These are phyloP conservation scores for Chinchilla lanigera DNA, from an alignment of 2,113 vertebrate species.

Conservation along the genomic window DNA sequence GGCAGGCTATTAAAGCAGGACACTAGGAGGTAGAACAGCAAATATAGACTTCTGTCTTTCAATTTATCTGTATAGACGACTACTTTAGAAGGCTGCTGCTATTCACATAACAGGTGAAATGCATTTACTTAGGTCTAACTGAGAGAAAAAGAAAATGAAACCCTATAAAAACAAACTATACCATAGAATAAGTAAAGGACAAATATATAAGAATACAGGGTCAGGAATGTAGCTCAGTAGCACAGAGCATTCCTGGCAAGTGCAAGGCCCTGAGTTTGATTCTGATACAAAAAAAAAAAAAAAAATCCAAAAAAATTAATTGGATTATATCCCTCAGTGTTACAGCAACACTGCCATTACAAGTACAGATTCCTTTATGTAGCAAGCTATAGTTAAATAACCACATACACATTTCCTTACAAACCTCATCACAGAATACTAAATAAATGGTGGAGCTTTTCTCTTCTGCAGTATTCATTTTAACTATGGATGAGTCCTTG, in stretches of 20 bases:
- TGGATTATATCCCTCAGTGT: not conserved
- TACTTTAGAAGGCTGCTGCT: not conserved
- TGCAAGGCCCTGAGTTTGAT: too few species aligned
- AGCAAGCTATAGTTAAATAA: not conserved
- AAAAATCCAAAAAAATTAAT: not conserved
- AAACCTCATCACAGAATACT: not conserved
- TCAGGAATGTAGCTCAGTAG: too few species aligned
- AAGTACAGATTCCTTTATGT: not conserved
- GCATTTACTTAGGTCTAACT: not conserved
- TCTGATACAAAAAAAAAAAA: too few species aligned
- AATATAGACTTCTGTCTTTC: not conserved
- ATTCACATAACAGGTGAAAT: conserved; percentile 29
- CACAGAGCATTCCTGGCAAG: too few species aligned
- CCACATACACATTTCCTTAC: not conserved
- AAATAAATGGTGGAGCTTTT: not conserved
- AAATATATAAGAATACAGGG: not conserved
- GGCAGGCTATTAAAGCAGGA: not conserved
- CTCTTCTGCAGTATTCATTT: not conserved
- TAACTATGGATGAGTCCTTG: not conserved
- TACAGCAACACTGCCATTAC: not conserved
- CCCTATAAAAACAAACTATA: not conserved
- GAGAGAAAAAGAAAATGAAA: conserved; percentile 8
- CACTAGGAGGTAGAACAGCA: not conserved
- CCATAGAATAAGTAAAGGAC: not conserved
- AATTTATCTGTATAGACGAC: not conserved